phyloP scores from a whole-genome alignment of 2,888 invertebrate species.

The Chrysolina americana region DNA sequence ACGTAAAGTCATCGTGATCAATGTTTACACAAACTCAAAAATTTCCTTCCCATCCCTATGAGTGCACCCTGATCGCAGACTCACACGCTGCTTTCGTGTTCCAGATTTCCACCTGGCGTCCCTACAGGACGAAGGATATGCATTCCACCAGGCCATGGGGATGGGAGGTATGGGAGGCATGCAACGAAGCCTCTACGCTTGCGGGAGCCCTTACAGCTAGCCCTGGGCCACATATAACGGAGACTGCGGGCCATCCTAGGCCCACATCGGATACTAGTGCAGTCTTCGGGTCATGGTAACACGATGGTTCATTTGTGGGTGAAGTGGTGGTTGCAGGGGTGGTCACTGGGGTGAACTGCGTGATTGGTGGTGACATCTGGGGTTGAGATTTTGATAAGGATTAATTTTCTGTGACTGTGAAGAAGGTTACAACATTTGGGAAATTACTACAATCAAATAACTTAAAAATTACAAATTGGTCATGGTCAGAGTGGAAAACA shows the following conservation, averaged over 20 bases:
- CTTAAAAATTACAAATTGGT: too few species aligned
- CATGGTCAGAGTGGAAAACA: too few species aligned
- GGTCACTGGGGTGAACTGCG: neutral
- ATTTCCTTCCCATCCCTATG: slow-evolving; percentile 47
- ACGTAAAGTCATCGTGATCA: neutral
- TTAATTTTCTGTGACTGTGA: too few species aligned
- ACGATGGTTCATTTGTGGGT: slow-evolving; percentile 57
- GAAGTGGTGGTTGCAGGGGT: slow-evolving; percentile 5
- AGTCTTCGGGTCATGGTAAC: slow-evolving; percentile 68
- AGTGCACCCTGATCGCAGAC: slow-evolving; percentile 19
- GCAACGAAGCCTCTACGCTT: slow-evolving; percentile 71
- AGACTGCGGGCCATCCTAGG: slow-evolving; percentile 70
- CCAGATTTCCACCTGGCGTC: slow-evolving; percentile 72
- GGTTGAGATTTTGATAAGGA: neutral
- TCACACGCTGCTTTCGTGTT: slow-evolving; percentile 57
- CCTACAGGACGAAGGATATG: slow-evolving; percentile 72
- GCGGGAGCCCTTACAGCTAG: slow-evolving; percentile 72
- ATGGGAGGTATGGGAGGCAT: slow-evolving; percentile 71
- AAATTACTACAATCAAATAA: too few species aligned
- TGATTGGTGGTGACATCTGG: neutral
- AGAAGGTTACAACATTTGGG: too few species aligned
- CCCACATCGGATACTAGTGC: slow-evolving; percentile 65
- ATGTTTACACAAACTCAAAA: slow-evolving; percentile 22
- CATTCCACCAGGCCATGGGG: slow-evolving; percentile 72
- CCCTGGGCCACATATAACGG: slow-evolving; percentile 72